Percentiles rank a stretch among this genome's conserved stretches.
Evolutionary conservation across 2,113 vertebrate genomes (phyloP).

Genomic region (Chroicocephalus ridibundus): DNA sequence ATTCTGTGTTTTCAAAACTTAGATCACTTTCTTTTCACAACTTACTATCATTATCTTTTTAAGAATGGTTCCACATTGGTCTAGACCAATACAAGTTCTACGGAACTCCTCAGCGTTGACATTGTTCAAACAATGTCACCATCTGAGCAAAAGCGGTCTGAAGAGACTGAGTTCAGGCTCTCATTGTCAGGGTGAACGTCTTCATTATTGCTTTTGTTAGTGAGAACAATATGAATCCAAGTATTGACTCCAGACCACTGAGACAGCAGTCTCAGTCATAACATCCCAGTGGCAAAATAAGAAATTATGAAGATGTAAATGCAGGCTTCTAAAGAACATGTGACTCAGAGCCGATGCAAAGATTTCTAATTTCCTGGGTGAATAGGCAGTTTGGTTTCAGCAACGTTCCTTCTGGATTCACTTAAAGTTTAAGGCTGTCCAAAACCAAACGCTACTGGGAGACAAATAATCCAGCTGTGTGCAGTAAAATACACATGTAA

Average conservation of each 20-base stretch:
- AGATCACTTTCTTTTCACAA: not conserved
- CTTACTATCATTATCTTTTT: not conserved
- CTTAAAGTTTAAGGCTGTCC: not conserved
- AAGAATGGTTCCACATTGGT: not conserved
- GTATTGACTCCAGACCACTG: not conserved
- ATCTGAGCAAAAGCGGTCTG: not conserved
- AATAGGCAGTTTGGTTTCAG: not conserved
- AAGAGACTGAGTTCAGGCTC: not conserved
- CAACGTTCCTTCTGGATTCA: not conserved
- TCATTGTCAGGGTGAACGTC: not conserved
- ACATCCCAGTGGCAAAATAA: slow-evolving; percentile 28
- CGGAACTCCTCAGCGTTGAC: not conserved
- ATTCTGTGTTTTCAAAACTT: not conserved
- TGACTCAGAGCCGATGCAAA: slow-evolving; percentile 60
- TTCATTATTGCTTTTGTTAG: not conserved
- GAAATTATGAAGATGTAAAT: slow-evolving; percentile 10
- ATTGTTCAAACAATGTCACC: not conserved
- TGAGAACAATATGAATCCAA: not conserved
- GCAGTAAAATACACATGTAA: not conserved
- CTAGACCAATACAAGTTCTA: rapidly evolving
- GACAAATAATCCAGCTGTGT: not conserved
- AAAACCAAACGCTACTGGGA: not conserved
- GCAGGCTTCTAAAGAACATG: not conserved
- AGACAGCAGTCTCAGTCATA: slow-evolving; percentile 19
- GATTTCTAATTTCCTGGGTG: slow-evolving; percentile 49